Evolutionary conservation across 1,140 invertebrate genomes (phyloP), one percentile per base, ranked within the genome.

Genomic region (Dermatophagoides farinae): DNA sequence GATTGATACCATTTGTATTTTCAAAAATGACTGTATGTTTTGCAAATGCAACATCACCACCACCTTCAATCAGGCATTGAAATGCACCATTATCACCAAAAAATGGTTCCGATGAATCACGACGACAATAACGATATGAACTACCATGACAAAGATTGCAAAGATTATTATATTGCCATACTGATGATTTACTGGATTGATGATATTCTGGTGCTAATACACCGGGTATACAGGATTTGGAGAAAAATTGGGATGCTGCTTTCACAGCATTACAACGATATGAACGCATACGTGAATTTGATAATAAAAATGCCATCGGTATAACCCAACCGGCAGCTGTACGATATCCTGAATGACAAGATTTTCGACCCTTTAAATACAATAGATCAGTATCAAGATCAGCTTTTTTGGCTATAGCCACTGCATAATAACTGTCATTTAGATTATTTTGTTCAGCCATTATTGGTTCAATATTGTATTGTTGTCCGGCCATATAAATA

Each of bases 301-400:
- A 87, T 16, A 97, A 79, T 0, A 96, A 77, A 69, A 88, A 92
- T 1, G 88, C 88, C 66, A 97, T 72, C 0, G 92, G 92, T 66
- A 95, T 85, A 0, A 96, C 79, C 92, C 92, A 97, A 5, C 92
- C 92, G 12, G 90, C 90, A 0, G 86, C 91, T 59, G 81, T 86
- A 60, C 85, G 85, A 22, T 96, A 85, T 31, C 89, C 89, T 1
- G 87, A 81, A 71, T 95, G 88, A 68, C 92, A 97, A 0, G 88
- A 88, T 66, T 84, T 78, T 70, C 89, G 85, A 39, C 76, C 85
- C 72, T 84, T 84, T 0, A 97, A 71, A 70, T 87, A 91, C 0
- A 89, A 85, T 0, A 96, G 70, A 66, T 89, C 87, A 0, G 90
- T 89, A 44, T 79, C 79, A 0, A 82, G 79, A 70, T 91, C 88